Evolutionary conservation across 2,888 invertebrate genomes (phyloP), one percentile per base, ranked within the genome.

Genomic region (Trichopria drosophilae): DNA sequence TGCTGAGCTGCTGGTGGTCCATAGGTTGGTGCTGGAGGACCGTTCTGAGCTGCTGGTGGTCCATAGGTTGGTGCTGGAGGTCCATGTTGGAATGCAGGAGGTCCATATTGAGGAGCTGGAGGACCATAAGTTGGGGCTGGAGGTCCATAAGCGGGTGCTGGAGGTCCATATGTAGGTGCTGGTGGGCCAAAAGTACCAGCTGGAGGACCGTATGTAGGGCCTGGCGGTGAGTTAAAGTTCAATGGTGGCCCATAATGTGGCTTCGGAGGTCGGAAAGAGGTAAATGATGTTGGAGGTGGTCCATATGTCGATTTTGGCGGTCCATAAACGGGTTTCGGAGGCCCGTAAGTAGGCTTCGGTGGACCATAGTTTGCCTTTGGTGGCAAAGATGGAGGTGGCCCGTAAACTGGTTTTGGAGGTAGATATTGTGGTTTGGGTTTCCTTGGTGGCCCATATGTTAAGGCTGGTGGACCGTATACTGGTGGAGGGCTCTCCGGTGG

Each of bases 391-490:
- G 55, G 59, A 12, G 53, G 64, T 23, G 55, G 59, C 20, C 55
- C 61, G 44, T 54, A 58, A 2, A 67, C 71, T 7, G 51, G 53
- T 19, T 52, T 37, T 6, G 59, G 61, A 22, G 56, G 52, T 29
- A 53, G 60, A 39, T 54, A 57, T 4, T 62, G 63, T 47, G 43
- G 63, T 39, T 66, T 65, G 4, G 71, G 72, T 18, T 68, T 76
- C 55, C 76, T 76, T 6, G 79, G 79, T 4, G 78, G 78, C 1
- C 78, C 78, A 55, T 79, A 79, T 6, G 71, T 65, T 1, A 73
- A 75, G 60, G 69, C 67, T 4, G 66, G 62, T 48, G 62, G 13
- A 69, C 69, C 37, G 77, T 53, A 12, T 18, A 69, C 43, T 59
- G 68, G 66, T 15, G 66, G 69, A 0, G 63, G 68, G 10, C 65